Conservation (phyloP, 2,888 invertebrate species). For the Eupeodes latifasciatus region DNA sequence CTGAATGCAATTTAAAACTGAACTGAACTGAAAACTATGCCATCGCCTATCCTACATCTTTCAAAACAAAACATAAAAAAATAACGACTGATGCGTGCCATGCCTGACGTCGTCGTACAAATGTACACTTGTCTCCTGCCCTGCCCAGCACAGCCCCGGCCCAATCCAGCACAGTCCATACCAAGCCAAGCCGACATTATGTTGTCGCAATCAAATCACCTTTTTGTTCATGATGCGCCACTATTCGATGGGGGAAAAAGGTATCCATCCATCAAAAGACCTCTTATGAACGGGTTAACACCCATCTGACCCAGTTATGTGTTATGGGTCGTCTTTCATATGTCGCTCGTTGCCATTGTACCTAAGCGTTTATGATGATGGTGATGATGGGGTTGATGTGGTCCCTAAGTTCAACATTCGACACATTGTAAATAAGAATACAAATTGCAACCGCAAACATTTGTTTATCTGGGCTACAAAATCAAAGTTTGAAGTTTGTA, state of each 20-base stretch:
- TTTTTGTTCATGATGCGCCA: background rate
- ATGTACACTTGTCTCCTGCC: no score
- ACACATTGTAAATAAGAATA: slow-evolving; percentile 15
- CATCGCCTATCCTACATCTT: slow-evolving; percentile 51
- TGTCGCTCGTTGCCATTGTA: background rate
- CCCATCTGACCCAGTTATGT: slow-evolving; percentile 66
- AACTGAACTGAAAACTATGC: slow-evolving; percentile 42
- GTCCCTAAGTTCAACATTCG: background rate
- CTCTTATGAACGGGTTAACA: slow-evolving; percentile 67
- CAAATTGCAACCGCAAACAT: slow-evolving; percentile 46
- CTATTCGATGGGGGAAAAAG: background rate
- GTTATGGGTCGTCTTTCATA: background rate
- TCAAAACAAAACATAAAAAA: background rate
- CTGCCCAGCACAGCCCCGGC: no score
- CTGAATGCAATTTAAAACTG: slow-evolving; percentile 50
- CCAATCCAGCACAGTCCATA: background rate
- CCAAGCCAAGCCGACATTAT: background rate
- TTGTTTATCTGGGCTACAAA: slow-evolving; percentile 35
- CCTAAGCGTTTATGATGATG: background rate
- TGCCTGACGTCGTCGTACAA: no score
- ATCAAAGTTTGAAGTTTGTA: slow-evolving; percentile 9
- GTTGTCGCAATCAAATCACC: slow-evolving; percentile 38
- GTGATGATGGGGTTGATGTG: slow-evolving; percentile 39
- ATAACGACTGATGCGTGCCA: background rate
- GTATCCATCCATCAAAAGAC: slow-evolving; percentile 67